A percentile compares a stretch with the other conserved stretches of the same genome.
phyloP scores from a whole-genome alignment of 2,888 invertebrate species.

The Trichopria drosophilae region DNA sequence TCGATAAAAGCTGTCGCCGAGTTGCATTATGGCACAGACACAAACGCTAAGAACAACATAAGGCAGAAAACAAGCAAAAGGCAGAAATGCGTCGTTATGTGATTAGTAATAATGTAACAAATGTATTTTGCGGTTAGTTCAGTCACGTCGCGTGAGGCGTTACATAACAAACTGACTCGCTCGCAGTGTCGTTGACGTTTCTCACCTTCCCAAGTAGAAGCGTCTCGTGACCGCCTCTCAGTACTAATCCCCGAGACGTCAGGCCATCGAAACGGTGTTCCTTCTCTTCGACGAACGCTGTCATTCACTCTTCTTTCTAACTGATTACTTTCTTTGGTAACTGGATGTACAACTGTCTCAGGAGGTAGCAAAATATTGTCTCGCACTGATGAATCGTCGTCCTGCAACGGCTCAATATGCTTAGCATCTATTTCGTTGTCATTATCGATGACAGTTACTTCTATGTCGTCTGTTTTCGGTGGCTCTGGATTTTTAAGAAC shows the following conservation, averaged over 20 bases:
- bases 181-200: too few relatives aligned
- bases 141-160: slow-evolving; percentile 31
- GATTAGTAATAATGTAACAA: slow-evolving; percentile 50
- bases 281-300: too few relatives aligned
- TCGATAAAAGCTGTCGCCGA: background rate
- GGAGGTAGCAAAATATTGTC: too few relatives aligned
- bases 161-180: slow-evolving; percentile 29
- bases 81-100: slow-evolving; percentile 47
- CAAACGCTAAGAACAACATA: slow-evolving; percentile 52
- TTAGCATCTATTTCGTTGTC: slow-evolving; percentile 8
- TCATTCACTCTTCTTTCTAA: slow-evolving; percentile 3
- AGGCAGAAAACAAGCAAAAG: slow-evolving; percentile 50
- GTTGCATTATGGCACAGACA: slow-evolving; percentile 46
- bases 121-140: slow-evolving; percentile 39
- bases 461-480: slow-evolving; percentile 9
- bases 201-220: slow-evolving; percentile 53
- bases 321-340: slow-evolving; percentile 30
- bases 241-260: too few relatives aligned
- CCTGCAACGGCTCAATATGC: background rate
- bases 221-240: too few relatives aligned
- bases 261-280: too few relatives aligned
- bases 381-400: too few relatives aligned
- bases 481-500: background rate
- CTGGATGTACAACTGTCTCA: too few relatives aligned
- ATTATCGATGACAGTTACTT: slow-evolving; percentile 1